Conservation (phyloP, 2,113 vertebrate genomes). For the Corydoras sp. region DNA sequence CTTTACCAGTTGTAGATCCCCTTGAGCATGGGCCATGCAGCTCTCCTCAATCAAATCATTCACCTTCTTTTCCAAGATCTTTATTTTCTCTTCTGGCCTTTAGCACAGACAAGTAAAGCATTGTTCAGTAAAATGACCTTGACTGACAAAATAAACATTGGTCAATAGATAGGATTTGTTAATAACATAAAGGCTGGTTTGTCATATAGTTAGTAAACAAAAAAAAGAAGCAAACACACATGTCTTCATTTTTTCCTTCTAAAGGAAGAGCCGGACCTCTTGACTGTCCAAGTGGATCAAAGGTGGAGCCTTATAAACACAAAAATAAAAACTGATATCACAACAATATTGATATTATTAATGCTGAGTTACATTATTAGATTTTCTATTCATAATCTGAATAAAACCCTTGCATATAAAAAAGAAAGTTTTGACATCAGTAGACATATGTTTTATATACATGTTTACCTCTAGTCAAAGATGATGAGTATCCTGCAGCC, state of each 20-base stretch:
- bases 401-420: not conserved
- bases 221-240: conserved; percentile 62
- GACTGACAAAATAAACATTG: too few species aligned
- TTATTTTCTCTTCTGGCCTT: conserved; percentile 91
- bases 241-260: conserved; percentile 84
- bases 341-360: not conserved
- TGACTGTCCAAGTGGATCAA: conserved; percentile 86
- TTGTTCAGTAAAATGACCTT: too few species aligned
- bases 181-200: not conserved
- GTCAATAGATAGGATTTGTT: not conserved
- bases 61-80: conserved; percentile 90
- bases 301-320: conserved; percentile 70
- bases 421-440: not conserved
- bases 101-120: conserved; percentile 30
- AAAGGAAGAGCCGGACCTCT: conserved; percentile 82
- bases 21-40: conserved; percentile 81
- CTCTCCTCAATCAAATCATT: conserved; percentile 94
- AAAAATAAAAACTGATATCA: not conserved
- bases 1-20: conserved; percentile 80
- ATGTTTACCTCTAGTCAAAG: conserved; percentile 71
- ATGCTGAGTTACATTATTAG: not conserved
- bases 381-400: too few species aligned
- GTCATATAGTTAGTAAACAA: not conserved
- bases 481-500: conserved; percentile 87
- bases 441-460: not conserved